Evolutionary conservation across 1,140 invertebrate species (phyloP), one percentile per base, ranked within the genome.

Genomic region (Drosophila orena): DNA sequence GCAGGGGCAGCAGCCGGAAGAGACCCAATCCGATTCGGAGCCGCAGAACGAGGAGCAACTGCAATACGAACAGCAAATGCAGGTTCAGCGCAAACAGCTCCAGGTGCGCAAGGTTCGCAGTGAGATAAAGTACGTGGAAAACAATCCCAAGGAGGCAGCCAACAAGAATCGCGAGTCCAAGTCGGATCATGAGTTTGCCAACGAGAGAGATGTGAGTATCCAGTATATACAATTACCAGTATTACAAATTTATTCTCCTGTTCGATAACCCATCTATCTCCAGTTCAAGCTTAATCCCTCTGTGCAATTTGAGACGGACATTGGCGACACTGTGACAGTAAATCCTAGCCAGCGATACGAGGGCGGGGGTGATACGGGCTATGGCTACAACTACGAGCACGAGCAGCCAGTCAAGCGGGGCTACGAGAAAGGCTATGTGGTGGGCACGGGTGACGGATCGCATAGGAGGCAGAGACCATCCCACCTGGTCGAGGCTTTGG

Each of bases 101-200:
- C 74, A 91, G 55, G 83, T 92, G 24, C 85, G 91, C 40, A 92
- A 91, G 59, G 91, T 92, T 15, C 91, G 90, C 61, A 92, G 91
- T 46, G 91, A 92, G 61, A 88, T 91, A 17, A 92, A 92, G 38
- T 92, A 92, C 17, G 78, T 79, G 2, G 90, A 91, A 24, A 27
- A 53, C 6, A 55, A 46, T 10, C n/a, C 42, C 1, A 91, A 91
- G 53, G 79, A 92, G 0, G 59, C 89, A 0, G 40, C 52, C 34
- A 91, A 83, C 34, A 91, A 91, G 42, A 90, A 91, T 0, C 89
- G 77, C 10, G 84, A 91, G 37, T 91, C 91, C n/a, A 92, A 91
- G 54, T 92, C 91, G 4, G 91, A 92, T 69, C 84, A 92, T 24
- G 91, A 92, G 58, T 92, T 91, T 43, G 79, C 81, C 20, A 92